Base-by-base conservation (phyloP, 1,140 invertebrate genomes). In the Solen grandis region DNA sequence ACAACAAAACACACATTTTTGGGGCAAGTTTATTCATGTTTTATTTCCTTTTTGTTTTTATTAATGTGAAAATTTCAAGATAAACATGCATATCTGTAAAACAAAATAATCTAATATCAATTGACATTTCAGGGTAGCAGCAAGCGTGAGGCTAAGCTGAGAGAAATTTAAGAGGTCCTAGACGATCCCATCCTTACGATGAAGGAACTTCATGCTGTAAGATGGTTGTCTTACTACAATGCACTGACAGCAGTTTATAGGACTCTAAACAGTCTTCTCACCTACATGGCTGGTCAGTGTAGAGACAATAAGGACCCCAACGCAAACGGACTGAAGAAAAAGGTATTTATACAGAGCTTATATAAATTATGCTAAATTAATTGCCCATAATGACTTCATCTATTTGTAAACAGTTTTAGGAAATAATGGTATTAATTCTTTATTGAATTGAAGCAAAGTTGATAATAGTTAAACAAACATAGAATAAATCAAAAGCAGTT, bases 151-250 rank as follows among this genome's bases (percentile, higher is more conserved):
- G 22, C 5, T 2, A 0, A 1, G 5, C 35, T 68, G 25, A 13
- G 22, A 13, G 41, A 38, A 4, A 41, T 68, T 13, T 60, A 76
- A 36, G 4, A 0, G 2, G 31, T 76, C 5, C 38, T 76, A 25
- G 60, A 76, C 19, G 33, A 27, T 54, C 74, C 76, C 22, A 16
- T 19, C 16, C 63, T 69, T 19, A 59, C 13, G 25, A 50, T 33
- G 14, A 79, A 70, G 41, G 66, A 70, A 35, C 22, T 79, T n/a
- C 76, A 79, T 38, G 33, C 76, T 36, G 76, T 79, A 3, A 55
- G 76, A 36, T 79, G 76, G 66, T 8, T 79, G 46, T 69, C 63
- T 33, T 70, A 33, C 60, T 72, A 36, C 35, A 62, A 25, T 25
- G 76, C 66, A 22, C 66, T 79, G 14, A n/a, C 19, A 22, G 14